Evolutionary conservation across 2,797 vertebrate species (phyloP).

Genomic region (Rousettus madagascariensis): DNA sequence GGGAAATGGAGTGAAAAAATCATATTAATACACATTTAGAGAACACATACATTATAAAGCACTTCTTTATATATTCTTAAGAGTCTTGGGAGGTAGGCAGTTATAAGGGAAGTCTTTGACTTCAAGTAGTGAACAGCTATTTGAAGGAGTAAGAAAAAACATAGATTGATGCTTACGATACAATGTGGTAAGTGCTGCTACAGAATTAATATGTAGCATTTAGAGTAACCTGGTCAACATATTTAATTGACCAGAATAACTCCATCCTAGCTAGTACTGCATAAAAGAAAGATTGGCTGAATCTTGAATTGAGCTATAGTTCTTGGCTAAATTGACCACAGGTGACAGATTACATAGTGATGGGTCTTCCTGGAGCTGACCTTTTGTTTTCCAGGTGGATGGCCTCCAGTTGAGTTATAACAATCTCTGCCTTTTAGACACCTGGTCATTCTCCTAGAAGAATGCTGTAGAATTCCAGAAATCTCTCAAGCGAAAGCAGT

Average conservation of each 20-base stretch:
- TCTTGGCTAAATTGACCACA: neutral
- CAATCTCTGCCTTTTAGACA: constrained; percentile 39
- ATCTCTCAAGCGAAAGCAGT: constrained; percentile 47
- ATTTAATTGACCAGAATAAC: neutral
- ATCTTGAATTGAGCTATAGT: neutral
- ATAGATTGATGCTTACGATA: neutral
- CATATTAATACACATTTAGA: neutral
- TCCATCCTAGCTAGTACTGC: neutral
- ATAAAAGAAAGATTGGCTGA: neutral
- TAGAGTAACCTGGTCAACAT: neutral
- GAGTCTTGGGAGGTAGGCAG: neutral
- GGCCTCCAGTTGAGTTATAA: constrained; percentile 21
- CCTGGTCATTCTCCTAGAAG: neutral
- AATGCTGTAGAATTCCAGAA: constrained; percentile 12
- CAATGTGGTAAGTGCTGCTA: neutral
- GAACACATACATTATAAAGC: neutral
- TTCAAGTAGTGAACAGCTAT: neutral
- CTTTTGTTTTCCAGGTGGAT: neutral
- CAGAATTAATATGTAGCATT: neutral
- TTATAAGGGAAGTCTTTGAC: neutral
- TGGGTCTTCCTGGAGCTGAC: neutral
- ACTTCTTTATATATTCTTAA: neutral
- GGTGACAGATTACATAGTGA: neutral
- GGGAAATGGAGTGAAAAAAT: neutral
- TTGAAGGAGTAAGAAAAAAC: neutral